Base-by-base conservation (phyloP, 2,888 invertebrate species). In the Pyrrhia umbra region DNA sequence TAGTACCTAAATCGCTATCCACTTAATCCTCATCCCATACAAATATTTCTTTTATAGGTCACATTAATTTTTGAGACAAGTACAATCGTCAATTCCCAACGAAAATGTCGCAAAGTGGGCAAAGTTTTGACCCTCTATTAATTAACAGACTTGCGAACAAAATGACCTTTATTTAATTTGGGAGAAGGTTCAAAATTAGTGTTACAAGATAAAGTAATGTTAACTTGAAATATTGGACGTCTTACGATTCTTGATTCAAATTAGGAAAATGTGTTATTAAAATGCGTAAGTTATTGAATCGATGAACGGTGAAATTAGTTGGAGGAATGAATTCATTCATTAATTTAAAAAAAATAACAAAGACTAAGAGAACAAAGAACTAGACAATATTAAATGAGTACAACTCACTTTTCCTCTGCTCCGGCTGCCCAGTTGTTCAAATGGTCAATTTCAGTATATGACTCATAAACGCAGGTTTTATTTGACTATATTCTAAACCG, bases 1-100 rank as follows among this genome's bases (percentile, higher is more conserved):
- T 23, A 16, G 13, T 18, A 15, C 15, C 0, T 18, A 27, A 67
- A 68, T 46, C 69, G 69, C 69, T 73, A 10, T 50, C 8, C 9
- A 50, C 75, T 75, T 5, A 9, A 43, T 18, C 27, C 43, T 66
- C 66, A 39, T 23, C 16, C 66, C 75, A 66, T 8, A 39, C 54
- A 5, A 66, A 57, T 57, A 75, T 61, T 70, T 60, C 40, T 75
- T 71, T 67, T 75, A 70, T 73, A 58, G 66, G 77, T 68, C 73
- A 63, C 79, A 77, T 83, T 75, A 85, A 82, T 85, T 83, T 84
- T 79, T 81, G 68, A 77, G 81, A 79, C 77, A 80, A 76, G 68
- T 72, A 80, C 62, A 68, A 76, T 63, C 71, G 75, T 66, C 61
- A 70, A 75, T 75, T 75, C 27, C 27, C 42, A 51, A 70, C 60